Evolutionary conservation across 2,113 vertebrate species (phyloP).

Genomic region (Strix aluco): DNA sequence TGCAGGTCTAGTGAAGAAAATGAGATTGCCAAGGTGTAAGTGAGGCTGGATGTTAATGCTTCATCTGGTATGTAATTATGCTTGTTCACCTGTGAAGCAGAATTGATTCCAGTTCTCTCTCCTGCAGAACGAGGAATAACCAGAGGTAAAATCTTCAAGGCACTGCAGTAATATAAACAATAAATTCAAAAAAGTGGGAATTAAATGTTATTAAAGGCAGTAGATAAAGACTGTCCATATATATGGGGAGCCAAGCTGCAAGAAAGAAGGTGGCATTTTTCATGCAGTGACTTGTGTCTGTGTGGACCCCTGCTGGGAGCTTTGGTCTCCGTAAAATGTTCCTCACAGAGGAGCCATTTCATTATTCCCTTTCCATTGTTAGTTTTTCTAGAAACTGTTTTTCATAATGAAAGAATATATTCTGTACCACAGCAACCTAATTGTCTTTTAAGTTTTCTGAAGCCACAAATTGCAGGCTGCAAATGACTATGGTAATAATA

Average conservation of each 20-base stretch:
- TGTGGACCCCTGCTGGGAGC: neutral
- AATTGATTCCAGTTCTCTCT: neutral
- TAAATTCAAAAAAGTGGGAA: neutral
- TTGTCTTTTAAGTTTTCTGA: neutral
- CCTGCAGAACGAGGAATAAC: neutral
- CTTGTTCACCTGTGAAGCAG: neutral
- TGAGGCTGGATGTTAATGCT: neutral
- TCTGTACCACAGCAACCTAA: neutral
- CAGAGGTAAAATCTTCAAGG: neutral
- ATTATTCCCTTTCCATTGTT: neutral
- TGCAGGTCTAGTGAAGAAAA: neutral
- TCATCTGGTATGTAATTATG: neutral
- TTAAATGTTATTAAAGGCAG: neutral
- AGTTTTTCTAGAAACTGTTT: neutral
- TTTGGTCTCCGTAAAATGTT: neutral
- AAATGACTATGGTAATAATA: neutral
- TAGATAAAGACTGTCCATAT: neutral
- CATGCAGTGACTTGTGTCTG: neutral
- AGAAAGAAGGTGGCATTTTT: neutral
- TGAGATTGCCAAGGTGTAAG: neutral
- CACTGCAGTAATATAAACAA: neutral
- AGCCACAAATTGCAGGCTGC: neutral
- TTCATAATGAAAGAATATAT: neutral
- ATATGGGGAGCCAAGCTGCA: neutral
- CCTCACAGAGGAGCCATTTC: neutral